Evolutionary conservation across 2,797 vertebrate genomes (phyloP).

Genomic region (Atherinosoma microstoma): DNA sequence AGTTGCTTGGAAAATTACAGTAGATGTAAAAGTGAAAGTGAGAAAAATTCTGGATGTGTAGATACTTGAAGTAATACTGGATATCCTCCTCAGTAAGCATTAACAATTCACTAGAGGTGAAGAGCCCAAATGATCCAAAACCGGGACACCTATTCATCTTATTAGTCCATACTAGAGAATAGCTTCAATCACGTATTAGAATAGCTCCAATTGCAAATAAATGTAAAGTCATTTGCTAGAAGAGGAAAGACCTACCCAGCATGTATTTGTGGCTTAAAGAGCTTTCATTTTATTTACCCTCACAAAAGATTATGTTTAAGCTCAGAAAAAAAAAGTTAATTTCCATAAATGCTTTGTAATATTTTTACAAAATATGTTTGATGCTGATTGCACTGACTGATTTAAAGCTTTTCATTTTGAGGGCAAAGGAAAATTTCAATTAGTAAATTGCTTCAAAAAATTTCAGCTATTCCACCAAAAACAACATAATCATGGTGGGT

Average conservation of each 20-base stretch:
- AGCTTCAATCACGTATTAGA: background rate
- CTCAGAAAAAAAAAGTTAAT: background rate
- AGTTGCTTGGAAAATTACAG: background rate
- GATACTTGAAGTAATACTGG: background rate
- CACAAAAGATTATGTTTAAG: background rate
- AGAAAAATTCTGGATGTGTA: background rate
- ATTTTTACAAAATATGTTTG: background rate
- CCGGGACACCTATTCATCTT: background rate
- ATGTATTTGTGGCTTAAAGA: background rate
- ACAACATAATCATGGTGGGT: conserved; percentile 66
- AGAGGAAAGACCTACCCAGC: background rate
- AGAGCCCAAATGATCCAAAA: background rate
- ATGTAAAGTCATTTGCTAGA: background rate
- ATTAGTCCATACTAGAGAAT: background rate
- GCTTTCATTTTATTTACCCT: conserved; percentile 6
- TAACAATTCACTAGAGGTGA: background rate
- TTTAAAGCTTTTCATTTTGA: background rate
- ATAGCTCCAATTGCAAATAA: conserved; percentile 3
- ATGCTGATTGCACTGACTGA: background rate
- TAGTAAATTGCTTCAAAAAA: conserved; percentile 3
- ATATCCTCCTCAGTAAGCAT: background rate
- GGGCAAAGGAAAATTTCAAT: background rate
- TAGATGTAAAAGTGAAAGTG: background rate
- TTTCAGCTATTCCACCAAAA: conserved; percentile 48
- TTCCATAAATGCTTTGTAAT: background rate